A percentile compares a stretch with the other conserved stretches of the same genome.
These are phyloP conservation scores for Ariopsis seemanni DNA, from an alignment of 2,113 vertebrate species.

Conservation along the genomic window DNA sequence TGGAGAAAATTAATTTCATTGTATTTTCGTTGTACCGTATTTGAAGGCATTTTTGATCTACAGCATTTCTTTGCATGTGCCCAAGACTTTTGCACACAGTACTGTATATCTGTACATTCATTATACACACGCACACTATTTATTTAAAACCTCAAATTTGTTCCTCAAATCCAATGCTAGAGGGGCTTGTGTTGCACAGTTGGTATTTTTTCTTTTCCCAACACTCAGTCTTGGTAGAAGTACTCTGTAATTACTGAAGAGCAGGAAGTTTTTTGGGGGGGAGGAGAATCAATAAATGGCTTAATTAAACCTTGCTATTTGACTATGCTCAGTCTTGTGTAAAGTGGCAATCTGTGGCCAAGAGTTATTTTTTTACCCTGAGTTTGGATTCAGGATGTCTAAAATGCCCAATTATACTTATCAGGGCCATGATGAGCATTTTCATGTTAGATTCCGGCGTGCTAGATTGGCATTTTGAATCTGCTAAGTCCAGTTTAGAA, in stretches of 20 bases:
- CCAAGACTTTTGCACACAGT: no score
- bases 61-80: no score
- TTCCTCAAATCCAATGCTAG: not conserved
- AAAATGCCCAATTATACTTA: not conserved
- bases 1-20: no score
- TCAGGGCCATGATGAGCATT: not conserved
- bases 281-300: no score
- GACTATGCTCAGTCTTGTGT: not conserved
- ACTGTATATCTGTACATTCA: not conserved
- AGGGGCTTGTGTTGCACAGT: not conserved
- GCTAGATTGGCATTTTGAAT: not conserved
- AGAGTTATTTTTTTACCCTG: not conserved
- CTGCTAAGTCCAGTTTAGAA: not conserved
- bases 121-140: not conserved
- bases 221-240: not conserved
- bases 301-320: not conserved
- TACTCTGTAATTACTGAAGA: not conserved
- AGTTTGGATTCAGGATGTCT: not conserved
- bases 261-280: not conserved
- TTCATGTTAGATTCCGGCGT: not conserved
- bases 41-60: no score
- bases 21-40: no score
- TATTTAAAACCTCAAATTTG: not conserved
- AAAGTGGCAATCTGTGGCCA: not conserved
- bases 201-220: not conserved